phyloP scores from a whole-genome alignment of 2,113 vertebrate species.

The Elanus axillaris region DNA sequence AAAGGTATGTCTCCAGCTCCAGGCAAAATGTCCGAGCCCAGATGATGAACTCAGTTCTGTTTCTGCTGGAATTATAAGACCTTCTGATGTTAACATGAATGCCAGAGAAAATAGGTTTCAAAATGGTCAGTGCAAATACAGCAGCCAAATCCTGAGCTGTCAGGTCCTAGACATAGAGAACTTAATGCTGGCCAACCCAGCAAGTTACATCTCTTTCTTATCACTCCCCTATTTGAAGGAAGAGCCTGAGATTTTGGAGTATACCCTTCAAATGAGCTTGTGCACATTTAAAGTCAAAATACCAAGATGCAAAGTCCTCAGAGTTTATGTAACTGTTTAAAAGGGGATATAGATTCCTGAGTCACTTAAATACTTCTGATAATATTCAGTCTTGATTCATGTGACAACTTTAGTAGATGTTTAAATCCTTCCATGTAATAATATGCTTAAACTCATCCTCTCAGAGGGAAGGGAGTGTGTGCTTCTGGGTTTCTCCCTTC shows the following conservation, averaged over 20 bases:
- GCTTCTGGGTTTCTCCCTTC: background rate
- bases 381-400: background rate
- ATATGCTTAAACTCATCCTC: background rate
- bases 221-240: background rate
- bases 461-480: background rate
- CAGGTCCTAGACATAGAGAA: background rate
- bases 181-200: rapidly evolving
- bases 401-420: background rate
- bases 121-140: background rate
- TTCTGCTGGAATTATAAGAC: background rate
- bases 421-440: conserved; percentile 6
- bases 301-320: background rate
- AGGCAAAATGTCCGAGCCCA: background rate
- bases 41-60: background rate
- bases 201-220: background rate
- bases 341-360: background rate
- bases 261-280: background rate
- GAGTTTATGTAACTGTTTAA: background rate
- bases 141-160: background rate
- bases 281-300: background rate
- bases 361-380: background rate
- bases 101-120: background rate
- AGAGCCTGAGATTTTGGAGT: background rate
- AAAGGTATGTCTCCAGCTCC: background rate
- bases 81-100: background rate